Conservation (phyloP, 1,140 invertebrate species). For the Habropoda laboriosa region DNA sequence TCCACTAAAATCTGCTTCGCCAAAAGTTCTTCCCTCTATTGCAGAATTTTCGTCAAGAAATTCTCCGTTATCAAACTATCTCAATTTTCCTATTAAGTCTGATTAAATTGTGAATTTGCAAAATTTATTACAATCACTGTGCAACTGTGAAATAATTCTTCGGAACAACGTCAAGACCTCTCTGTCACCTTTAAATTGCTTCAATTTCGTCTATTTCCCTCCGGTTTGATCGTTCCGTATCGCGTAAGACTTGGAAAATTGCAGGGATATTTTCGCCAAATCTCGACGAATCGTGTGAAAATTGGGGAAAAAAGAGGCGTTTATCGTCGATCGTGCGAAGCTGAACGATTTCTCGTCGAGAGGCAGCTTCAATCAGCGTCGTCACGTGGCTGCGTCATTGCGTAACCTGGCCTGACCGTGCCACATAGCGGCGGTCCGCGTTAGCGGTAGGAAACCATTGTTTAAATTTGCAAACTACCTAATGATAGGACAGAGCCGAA, state of each 20-base stretch:
- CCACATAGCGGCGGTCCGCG: slow-evolving; percentile 54
- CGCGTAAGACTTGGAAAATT: too few relatives aligned
- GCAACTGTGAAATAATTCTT: too few relatives aligned
- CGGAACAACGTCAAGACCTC: too few relatives aligned
- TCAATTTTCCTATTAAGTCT: too few relatives aligned
- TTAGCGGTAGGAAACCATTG: slow-evolving; percentile 77
- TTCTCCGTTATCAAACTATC: neutral
- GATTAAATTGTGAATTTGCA: too few relatives aligned
- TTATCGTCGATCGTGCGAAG: neutral
- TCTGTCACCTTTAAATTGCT: too few relatives aligned
- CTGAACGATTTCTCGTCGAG: slow-evolving; percentile 26
- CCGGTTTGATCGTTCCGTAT: neutral
- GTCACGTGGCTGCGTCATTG: slow-evolving; percentile 57
- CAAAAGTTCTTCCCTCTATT: too few relatives aligned
- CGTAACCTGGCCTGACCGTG: slow-evolving; percentile 60
- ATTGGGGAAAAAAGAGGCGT: neutral
- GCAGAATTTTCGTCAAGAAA: neutral
- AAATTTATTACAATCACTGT: too few relatives aligned
- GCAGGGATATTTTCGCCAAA: neutral
- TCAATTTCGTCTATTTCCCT: too few relatives aligned
- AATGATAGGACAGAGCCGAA: slow-evolving; percentile 75
- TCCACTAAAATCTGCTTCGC: too few relatives aligned
- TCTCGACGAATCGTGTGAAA: too few relatives aligned
- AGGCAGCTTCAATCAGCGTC: slow-evolving; percentile 53
- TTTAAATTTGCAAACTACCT: slow-evolving; percentile 80